Conservation (phyloP, 2,888 invertebrate genomes). For the Abscondita cerata region DNA sequence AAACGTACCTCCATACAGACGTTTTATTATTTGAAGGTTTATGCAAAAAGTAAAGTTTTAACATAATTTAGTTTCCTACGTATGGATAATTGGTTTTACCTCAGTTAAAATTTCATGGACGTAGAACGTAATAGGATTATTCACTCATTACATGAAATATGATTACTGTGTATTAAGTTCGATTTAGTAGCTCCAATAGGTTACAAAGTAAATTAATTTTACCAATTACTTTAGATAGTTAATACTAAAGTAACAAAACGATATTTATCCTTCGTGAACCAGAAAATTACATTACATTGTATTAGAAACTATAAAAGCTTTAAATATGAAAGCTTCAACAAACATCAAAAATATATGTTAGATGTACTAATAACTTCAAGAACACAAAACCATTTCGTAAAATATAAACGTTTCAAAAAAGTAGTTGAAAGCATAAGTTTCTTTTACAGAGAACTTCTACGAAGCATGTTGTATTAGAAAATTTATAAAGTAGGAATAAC, state of each 20-base stretch:
- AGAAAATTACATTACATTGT: too few species aligned
- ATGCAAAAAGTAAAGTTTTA: slow-evolving; percentile 1
- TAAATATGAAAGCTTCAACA: too few species aligned
- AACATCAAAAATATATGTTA: too few species aligned
- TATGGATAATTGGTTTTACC: slow-evolving; percentile 8
- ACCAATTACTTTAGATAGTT: too few species aligned
- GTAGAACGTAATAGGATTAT: slow-evolving; percentile 10
- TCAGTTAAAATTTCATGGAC: slow-evolving; percentile 8
- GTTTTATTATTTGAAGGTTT: background rate
- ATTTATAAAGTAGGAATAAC: slow-evolving; percentile 3
- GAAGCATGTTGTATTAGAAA: background rate
- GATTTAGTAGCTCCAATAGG: slow-evolving; percentile 4
- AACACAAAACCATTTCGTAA: too few species aligned
- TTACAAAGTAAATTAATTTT: background rate
- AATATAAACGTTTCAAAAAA: too few species aligned
- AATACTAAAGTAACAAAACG: too few species aligned
- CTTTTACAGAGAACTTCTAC: too few species aligned
- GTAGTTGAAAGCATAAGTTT: too few species aligned
- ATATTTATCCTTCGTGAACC: too few species aligned
- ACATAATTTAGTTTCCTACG: slow-evolving; percentile 5
- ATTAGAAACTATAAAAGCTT: too few species aligned
- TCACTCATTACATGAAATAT: slow-evolving; percentile 10
- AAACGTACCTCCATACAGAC: background rate
- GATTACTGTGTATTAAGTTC: slow-evolving; percentile 8
- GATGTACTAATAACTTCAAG: too few species aligned